These are phyloP conservation scores for Etheostoma perlongum DNA, from an alignment of 2,797 vertebrate species.

Conservation along the genomic window DNA sequence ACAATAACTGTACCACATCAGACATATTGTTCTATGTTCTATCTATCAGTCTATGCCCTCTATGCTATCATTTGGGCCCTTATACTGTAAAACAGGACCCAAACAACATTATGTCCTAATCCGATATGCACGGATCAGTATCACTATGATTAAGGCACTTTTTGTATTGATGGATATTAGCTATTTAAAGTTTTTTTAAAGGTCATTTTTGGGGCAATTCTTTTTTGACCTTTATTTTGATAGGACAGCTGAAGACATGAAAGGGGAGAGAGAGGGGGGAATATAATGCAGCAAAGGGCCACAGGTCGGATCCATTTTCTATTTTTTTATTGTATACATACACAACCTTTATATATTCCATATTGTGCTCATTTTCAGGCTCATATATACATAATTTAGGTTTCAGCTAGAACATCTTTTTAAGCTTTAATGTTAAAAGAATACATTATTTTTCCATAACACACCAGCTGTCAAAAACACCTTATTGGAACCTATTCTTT, in stretches of 20 bases:
- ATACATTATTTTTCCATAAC: background rate
- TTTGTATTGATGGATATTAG: background rate
- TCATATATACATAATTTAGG: too few species aligned
- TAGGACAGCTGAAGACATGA: too few species aligned
- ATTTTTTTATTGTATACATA: background rate
- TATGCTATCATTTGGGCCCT: background rate
- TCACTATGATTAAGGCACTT: background rate
- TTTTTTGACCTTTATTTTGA: too few species aligned
- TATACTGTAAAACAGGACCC: background rate
- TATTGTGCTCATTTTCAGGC: too few species aligned
- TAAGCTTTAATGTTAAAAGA: too few species aligned
- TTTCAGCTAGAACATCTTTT: too few species aligned
- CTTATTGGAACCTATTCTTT: background rate
- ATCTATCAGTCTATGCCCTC: background rate
- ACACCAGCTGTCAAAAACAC: background rate
- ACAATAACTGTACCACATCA: constrained; percentile 5
- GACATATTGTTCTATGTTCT: background rate
- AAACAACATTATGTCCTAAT: background rate
- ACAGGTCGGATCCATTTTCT: background rate
- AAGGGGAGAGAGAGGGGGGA: too few species aligned
- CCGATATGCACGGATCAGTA: background rate
- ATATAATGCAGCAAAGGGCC: too few species aligned
- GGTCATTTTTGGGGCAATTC: too few species aligned
- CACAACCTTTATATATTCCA: background rate
- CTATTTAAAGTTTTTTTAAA: background rate